Evolutionary conservation across 1,140 invertebrate species (phyloP), one percentile per base, ranked within the genome.

Genomic region (Neodiprion pinetum): DNA sequence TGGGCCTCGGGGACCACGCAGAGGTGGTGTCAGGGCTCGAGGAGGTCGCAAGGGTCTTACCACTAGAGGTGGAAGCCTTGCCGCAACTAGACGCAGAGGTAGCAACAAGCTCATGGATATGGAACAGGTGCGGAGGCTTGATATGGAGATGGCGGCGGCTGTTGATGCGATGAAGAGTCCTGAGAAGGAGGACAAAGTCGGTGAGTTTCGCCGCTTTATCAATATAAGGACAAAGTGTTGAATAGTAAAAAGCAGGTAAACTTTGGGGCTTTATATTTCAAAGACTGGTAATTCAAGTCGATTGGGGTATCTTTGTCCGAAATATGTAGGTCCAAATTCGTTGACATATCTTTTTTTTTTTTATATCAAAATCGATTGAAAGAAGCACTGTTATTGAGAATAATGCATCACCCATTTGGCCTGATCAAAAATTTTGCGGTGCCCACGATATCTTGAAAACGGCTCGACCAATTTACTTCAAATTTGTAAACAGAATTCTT

Each of bases 91-190:
- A 69, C 83, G 84, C 77, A 76, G 88, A 79, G 81, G 83, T 48
- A 50, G 82, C 28, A 86, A 83, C 23, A 88, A 88, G 78, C 83
- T 84, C 1, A 71, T 89, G 76, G 87, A 89, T 67, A 80, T 79
- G 68, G 88, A 89, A 48, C 88, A 88, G 76, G 86, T 83, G 0
- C 79, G 86, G 12, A 81, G 86, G n/a, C 80, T 88, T 12, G 85
- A 89, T 48, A 79, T 85, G 71, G 88, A 89, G 83, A 88, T 89
- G 88, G 87, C 87, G 75, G 87, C 86, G 71, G 87, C 86, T 17
- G 87, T 88, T 7, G 86, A 78, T 76, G 87, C 87, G 11, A 89
- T 89, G 88, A 88, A 88, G 47, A 86, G 80, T 76, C 82, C 86
- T 7, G 87, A 88, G 9, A 85, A 86, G 71, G 79, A 84, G 9